phyloP scores from a whole-genome alignment of 2,113 vertebrate genomes.

The Rhynchopsitta pachyrhyncha region DNA sequence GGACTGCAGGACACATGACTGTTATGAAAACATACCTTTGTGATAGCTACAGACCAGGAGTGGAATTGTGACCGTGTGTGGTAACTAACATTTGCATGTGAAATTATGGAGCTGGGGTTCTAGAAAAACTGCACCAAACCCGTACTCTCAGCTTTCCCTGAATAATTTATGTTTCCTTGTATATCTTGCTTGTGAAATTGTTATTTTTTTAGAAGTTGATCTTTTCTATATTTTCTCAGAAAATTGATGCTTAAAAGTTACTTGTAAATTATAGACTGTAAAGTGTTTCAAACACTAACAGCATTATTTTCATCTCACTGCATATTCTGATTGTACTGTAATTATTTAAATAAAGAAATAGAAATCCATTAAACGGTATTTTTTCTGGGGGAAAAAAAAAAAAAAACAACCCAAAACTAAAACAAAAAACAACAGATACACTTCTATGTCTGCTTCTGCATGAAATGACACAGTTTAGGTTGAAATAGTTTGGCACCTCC shows the following conservation, averaged over 20 bases:
- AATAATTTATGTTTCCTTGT: background rate
- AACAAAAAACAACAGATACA: background rate
- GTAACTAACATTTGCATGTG: background rate
- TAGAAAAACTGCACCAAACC: background rate
- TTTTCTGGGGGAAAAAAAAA: accelerated
- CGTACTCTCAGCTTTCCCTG: background rate
- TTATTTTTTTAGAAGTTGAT: background rate
- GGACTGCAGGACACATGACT: background rate
- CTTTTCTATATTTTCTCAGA: background rate
- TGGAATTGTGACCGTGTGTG: background rate
- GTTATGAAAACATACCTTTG: background rate
- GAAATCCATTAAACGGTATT: background rate
- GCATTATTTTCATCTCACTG: background rate
- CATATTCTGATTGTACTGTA: background rate
- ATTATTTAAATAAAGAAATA: background rate
- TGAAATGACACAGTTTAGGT: background rate
- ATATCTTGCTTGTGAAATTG: background rate
- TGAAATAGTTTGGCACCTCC: background rate
- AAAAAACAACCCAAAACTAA: accelerated
- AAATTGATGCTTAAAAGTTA: background rate
- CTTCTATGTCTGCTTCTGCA: background rate
- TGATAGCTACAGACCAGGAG: background rate
- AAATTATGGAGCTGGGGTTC: background rate
- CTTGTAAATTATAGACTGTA: background rate
- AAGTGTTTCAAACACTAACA: background rate